Evolutionary conservation across 2,888 invertebrate genomes (phyloP), one percentile per base, ranked within the genome.

Genomic region (Dasypolia templi): DNA sequence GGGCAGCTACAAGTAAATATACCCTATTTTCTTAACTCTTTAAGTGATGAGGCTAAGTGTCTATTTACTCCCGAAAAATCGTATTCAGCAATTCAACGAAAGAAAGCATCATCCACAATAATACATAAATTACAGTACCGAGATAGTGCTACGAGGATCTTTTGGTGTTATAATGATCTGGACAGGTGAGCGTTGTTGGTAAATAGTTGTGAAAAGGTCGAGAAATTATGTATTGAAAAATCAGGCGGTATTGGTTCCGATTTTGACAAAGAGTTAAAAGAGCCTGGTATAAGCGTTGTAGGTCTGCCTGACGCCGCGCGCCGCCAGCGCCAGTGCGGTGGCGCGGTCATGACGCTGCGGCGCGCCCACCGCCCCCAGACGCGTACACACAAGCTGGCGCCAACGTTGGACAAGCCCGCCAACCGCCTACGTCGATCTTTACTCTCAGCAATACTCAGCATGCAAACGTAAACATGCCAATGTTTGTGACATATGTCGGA

Each of bases 361-460:
- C 82, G 82, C 84, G 82, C 82, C 82, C 81, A 75, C 82, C 82
- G 81, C 81, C 75, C 67, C 51, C 74, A 64, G 35, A 26, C 55
- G 26, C 55, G 78, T 46, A 46, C 32, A 39, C 68, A 66, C 67
- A 72, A 11, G 29, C n/a, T 53, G 56, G 58, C 80, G 59, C 81
- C 65, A 83, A 81, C 32, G 42, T 81, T 73, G n/a, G 69, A 19
- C 73, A 51, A n/a, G 44, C 39, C 19, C 71, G 17, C 55, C 56
- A 77, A 56, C 51, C 17, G 17, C 29, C n/a, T 39, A 66, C 70
- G 56, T 53, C 39, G 39, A 66, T n/a, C 22, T n/a, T 32, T 6
- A 51, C 35, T n/a, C 39, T 56, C 22, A 26, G 3, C 29, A 51
- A 51, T 32, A 22, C 39, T 56, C 22, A 26, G 3, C 29, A 51